Conservation (phyloP, 2,113 vertebrate genomes). For the Nerophis ophidion region DNA sequence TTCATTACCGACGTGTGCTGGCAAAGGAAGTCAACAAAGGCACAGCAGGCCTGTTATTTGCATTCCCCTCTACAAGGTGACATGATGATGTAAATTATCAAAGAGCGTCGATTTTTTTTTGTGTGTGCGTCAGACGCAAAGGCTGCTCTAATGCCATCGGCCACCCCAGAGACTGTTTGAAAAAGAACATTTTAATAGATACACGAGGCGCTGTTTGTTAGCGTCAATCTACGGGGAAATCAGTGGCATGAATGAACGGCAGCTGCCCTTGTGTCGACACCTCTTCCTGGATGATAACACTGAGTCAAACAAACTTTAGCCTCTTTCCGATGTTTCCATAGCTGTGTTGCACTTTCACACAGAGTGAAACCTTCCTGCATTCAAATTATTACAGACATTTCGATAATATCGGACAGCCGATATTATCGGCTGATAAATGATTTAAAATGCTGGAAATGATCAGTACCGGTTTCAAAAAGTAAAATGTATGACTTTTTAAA, state of each 20-base stretch:
- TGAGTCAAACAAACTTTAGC: constrained; percentile 63
- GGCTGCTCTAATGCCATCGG: constrained; percentile 52
- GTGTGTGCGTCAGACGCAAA: constrained; percentile 35
- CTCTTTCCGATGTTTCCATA: constrained; percentile 24
- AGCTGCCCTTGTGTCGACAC: constrained; percentile 52
- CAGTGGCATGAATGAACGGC: constrained; percentile 53
- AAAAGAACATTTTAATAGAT: constrained; percentile 55
- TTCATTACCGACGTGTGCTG: constrained; percentile 60
- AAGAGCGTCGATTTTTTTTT: constrained; percentile 56
- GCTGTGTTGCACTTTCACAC: too few species aligned
- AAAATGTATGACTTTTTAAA: too few species aligned
- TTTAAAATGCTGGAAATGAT: too few species aligned
- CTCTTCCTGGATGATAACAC: constrained; percentile 42
- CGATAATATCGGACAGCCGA: too few species aligned
- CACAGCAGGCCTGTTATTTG: constrained; percentile 58
- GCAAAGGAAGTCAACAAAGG: constrained; percentile 58
- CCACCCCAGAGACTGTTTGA: constrained; percentile 59
- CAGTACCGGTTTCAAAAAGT: too few species aligned
- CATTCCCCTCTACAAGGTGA: constrained; percentile 59
- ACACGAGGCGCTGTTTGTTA: constrained; percentile 53
- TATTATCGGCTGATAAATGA: too few species aligned
- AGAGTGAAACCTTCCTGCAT: too few species aligned
- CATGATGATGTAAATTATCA: constrained; percentile 68
- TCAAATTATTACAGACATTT: too few species aligned
- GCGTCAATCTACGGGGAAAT: constrained; percentile 58